Percentiles rank a stretch among this genome's conserved stretches.
Conservation (phyloP, 2,797 vertebrate species). For the Ispidina picta region DNA sequence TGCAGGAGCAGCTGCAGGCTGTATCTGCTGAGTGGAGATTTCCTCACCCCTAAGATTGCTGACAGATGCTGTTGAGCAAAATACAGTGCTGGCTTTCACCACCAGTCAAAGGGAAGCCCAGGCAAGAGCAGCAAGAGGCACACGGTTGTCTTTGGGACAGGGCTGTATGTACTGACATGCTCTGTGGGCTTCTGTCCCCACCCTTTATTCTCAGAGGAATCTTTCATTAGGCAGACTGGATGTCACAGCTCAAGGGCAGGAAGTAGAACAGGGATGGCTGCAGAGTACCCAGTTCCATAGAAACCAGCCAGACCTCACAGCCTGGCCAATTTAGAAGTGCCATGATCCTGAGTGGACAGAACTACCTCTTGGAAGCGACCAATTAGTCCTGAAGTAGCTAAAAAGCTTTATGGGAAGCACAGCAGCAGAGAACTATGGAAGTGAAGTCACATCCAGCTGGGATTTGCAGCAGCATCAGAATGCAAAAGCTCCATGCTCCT, state of each 20-base stretch:
- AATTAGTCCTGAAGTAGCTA: background rate
- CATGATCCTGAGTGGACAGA: background rate
- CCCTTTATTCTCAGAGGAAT: background rate
- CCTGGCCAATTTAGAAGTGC: background rate
- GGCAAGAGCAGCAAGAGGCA: background rate
- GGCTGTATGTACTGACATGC: background rate
- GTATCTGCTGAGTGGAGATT: slow-evolving; percentile 57
- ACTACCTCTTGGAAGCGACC: background rate
- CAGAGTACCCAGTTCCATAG: background rate
- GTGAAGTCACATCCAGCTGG: background rate
- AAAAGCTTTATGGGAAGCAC: background rate
- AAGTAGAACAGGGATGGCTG: background rate
- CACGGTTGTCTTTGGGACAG: background rate
- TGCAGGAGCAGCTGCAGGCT: slow-evolving; percentile 49
- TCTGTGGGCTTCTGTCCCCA: background rate
- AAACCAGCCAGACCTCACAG: background rate
- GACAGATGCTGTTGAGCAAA: slow-evolving; percentile 61
- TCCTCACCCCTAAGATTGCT: slow-evolving; percentile 45
- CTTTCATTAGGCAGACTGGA: background rate
- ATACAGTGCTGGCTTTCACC: slow-evolving; percentile 31
- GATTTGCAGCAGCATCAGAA: background rate
- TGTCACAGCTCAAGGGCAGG: background rate
- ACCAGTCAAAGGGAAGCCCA: slow-evolving; percentile 4
- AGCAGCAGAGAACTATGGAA: background rate
- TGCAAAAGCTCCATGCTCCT: background rate